Evolutionary conservation across 2,888 invertebrate species (phyloP), one percentile per base, ranked within the genome.

Genomic region (Acrobasis consociella): DNA sequence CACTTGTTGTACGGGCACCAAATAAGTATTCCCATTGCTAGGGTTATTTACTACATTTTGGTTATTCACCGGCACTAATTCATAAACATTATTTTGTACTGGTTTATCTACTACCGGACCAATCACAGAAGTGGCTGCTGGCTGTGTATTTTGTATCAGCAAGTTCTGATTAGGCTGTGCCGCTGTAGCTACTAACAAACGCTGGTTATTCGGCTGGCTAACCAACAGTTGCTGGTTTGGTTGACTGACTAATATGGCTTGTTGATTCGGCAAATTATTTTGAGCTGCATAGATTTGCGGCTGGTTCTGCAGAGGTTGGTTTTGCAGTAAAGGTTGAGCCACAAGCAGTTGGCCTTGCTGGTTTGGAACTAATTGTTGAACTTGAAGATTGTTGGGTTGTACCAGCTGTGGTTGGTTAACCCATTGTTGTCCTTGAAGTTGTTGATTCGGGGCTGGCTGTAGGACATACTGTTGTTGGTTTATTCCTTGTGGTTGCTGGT

Each of bases 41-140:
- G 55, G 55, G 53, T 62, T 62, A 39, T 62, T 65, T 22, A 49
- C 55, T 11, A 63, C 9, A 60, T 62, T 65, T 49, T 63, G 63
- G 46, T 62, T 64, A 67, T 72, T 77, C 37, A 77, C 11, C 15
- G 84, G 84, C 51, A 81, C 71, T 15, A 82, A 62, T 0, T 78
- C 72, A 63, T 76, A 80, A 1, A 81, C 62, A 59, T 64, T 67
- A 60, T 42, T 60, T 51, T 60, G 51, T 22, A 42, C 13, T 39
- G 60, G 51, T 51, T 60, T 59, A 15, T 37, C 15, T 8, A 55
- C 31, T 49, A 49, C 37, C 22, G 31, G 22, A 58, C 31, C 15
- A 39, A 13, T 52, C 10, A 55, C 38, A 15, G 53, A 37, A 31
- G 66, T 51, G 13, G 72, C 2, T 13, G 39, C 61, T 17, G 65